phyloP scores from a whole-genome alignment of 2,113 vertebrate genomes.

The Pipra filicauda region DNA sequence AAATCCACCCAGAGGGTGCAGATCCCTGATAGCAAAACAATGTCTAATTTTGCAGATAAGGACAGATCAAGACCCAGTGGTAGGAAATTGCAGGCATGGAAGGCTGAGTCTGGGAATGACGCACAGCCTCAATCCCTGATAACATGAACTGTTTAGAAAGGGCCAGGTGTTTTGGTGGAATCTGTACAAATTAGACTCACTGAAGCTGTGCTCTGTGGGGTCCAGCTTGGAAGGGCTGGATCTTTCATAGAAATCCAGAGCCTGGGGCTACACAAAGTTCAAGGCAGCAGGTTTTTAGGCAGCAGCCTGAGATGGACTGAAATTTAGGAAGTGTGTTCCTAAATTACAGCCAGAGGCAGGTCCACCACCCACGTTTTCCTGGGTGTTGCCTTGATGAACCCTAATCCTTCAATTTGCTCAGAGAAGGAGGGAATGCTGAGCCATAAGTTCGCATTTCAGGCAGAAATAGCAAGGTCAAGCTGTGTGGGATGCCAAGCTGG shows the following conservation, averaged over 20 bases:
- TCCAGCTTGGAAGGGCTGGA: background rate
- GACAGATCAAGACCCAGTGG: background rate
- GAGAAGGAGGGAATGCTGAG: background rate
- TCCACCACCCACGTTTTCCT: background rate
- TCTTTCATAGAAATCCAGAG: background rate
- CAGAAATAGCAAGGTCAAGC: background rate
- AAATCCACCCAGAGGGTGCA: background rate
- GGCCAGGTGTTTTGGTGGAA: background rate
- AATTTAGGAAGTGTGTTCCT: background rate
- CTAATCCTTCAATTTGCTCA: background rate
- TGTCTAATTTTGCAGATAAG: conserved; percentile 40
- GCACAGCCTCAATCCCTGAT: background rate
- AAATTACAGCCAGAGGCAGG: background rate
- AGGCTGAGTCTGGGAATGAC: background rate
- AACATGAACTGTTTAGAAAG: background rate
- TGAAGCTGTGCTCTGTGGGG: background rate
- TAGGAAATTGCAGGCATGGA: conserved; percentile 41
- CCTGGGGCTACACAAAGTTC: background rate
- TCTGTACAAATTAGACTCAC: background rate
- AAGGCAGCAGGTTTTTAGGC: background rate
- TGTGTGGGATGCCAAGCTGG: background rate
- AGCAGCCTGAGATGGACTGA: background rate
- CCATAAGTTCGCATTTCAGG: background rate
- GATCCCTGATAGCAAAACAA: conserved; percentile 31
- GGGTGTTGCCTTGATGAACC: background rate